Evolutionary conservation across 1,140 invertebrate genomes (phyloP), one percentile per base, ranked within the genome.

Genomic region (Caenorhabditis tropicalis): DNA sequence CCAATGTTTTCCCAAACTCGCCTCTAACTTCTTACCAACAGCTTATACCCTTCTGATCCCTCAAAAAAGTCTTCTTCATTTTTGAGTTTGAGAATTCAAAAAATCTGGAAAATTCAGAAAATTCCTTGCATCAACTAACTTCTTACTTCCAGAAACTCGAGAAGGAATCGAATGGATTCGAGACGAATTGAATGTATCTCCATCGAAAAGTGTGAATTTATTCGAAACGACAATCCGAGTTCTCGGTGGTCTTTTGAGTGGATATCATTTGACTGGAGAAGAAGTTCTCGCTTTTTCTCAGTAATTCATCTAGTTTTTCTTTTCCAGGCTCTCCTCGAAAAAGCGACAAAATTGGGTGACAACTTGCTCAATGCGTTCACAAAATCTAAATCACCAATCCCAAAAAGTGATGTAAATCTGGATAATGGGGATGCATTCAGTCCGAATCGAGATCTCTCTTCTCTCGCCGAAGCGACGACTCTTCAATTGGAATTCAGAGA

Each of bases 211-310:
- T 92, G 96, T 98, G 0, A 98, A 97, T 93, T 93, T 98, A 86
- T 98, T 98, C 92, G 96, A 98, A 93, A 95, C 96, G 33, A 97
- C 96, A 1, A 98, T 98, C 86, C 93, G 96, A 88, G 95, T 98
- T 1, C 92, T 98, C 21, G 96, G 96, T 27, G 95, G 95, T 16
- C 92, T 98, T 36, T 91, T 98, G 31, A 94, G 95, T 39, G 94
- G 95, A 82, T 97, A 96, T 92, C 96, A 98, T 92, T 93, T 98
- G 48, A 94, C 95, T 46, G 94, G 94, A 43, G 93, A 94, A 82
- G 43, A 84, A n/a, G 93, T 82, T 74, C 12, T 16, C 4, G 12
- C 24, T 79, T 7, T 27, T 6, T 7, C n/a, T 19, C 24, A 65
- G 36, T 49, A 80, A 80, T 48, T 49, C 12, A 80, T 49, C 21